Evolutionary conservation across 35 echinoderm and acorn worm species (phyloP).

Genomic region (Patiria miniata): DNA sequence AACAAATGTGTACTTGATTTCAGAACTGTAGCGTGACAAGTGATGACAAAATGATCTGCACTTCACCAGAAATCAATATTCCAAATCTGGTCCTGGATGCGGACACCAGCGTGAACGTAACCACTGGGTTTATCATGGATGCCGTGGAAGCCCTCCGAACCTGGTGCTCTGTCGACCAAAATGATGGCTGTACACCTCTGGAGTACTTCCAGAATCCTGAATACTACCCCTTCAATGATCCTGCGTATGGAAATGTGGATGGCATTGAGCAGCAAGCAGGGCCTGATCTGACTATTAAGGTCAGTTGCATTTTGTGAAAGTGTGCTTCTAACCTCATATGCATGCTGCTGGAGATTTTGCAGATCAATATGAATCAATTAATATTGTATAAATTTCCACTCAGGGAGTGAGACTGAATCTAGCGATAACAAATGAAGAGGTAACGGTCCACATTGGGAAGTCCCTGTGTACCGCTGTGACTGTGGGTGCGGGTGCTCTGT

Average conservation of each 20-base stretch:
- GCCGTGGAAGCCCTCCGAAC: constrained; percentile 5
- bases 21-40: not conserved
- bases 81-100: not conserved
- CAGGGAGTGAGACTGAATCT: too few relatives aligned
- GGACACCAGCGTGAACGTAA: not conserved
- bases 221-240: not conserved
- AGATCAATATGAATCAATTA: too few relatives aligned
- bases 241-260: not conserved
- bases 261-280: not conserved
- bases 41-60: not conserved
- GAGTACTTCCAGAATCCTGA: constrained; percentile 16
- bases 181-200: not conserved
- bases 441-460: not conserved
- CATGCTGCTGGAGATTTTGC: too few relatives aligned
- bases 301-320: too few relatives aligned
- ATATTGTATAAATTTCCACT: too few relatives aligned
- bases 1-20: too few relatives aligned
- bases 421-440: not conserved
- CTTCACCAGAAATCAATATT: not conserved
- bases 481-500: not conserved
- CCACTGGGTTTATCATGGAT: constrained; percentile 41
- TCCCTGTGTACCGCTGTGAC: not conserved
- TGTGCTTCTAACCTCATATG: too few relatives aligned
- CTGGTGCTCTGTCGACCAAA: constrained; percentile 5
- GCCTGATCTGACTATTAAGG: not conserved